These are phyloP conservation scores for Acanthosepion esculentum DNA, from an alignment of 2,888 invertebrate genomes.

Conservation along the genomic window DNA sequence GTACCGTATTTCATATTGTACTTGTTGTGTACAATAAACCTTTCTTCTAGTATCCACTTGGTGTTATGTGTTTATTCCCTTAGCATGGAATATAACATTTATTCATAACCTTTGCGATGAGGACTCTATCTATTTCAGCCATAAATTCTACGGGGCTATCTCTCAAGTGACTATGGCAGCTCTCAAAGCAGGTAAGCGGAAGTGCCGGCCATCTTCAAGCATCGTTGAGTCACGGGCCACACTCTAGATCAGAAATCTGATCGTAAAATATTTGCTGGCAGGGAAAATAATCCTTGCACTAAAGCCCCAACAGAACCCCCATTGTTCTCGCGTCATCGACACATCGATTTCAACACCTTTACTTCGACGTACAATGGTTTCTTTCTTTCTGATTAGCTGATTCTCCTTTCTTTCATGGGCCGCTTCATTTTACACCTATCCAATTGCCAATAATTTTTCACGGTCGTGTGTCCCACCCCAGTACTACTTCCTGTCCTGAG, in stretches of 20 bases:
- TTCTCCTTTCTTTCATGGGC: neutral
- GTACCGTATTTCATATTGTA: too few species aligned
- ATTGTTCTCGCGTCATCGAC: neutral
- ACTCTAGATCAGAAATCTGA: neutral
- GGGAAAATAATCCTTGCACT: neutral
- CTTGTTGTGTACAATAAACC: too few species aligned
- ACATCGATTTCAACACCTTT: neutral
- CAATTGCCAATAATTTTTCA: too few species aligned
- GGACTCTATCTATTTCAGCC: too few species aligned
- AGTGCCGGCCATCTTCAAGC: neutral
- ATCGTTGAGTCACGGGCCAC: neutral
- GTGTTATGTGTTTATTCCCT: too few species aligned
- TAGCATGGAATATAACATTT: too few species aligned
- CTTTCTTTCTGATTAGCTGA: accelerated
- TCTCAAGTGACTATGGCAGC: neutral
- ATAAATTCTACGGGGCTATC: neutral
- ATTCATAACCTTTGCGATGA: too few species aligned
- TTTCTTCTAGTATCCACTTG: too few species aligned
- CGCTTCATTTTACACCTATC: too few species aligned
- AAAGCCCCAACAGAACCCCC: neutral
- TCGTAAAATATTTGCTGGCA: neutral
- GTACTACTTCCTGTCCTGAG: too few species aligned
- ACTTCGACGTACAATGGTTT: neutral
- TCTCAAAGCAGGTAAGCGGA: neutral
- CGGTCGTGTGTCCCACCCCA: too few species aligned